phyloP scores from a whole-genome alignment of 35 echinoderm and acorn worm species.

The Heliocidaris erythrogramma region DNA sequence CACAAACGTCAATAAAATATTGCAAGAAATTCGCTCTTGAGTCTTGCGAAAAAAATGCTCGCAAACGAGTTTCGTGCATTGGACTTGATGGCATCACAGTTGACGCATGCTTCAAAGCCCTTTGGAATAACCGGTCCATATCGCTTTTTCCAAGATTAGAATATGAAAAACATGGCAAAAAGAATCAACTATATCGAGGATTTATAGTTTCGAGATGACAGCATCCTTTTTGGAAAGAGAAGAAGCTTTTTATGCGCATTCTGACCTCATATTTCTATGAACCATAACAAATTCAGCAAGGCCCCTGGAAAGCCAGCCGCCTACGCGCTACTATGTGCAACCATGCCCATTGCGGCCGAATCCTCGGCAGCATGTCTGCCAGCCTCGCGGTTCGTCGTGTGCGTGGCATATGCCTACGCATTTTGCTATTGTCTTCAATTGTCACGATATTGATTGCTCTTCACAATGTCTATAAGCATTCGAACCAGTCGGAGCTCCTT shows the following conservation, averaged over 20 bases:
- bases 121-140: no score
- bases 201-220: no score
- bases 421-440: conserved; percentile 39
- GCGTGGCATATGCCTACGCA: not conserved
- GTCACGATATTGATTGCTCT: conserved; percentile 39
- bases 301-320: not conserved
- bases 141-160: no score
- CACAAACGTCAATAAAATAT: not conserved
- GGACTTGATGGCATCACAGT: no score
- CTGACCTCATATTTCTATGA: not conserved
- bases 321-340: not conserved
- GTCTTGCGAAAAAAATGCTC: not conserved
- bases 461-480: conserved; percentile 33
- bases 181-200: no score
- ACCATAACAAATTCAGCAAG: not conserved
- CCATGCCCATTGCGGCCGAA: not conserved
- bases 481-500: conserved; percentile 15
- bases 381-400: conserved; percentile 15
- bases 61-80: no score
- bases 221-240: not conserved
- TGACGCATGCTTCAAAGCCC: no score
- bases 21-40: not conserved
- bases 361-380: conserved; percentile 7
- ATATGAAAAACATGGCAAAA: no score
- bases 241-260: not conserved